Percentiles rank a stretch among this genome's conserved stretches.
phyloP scores from a whole-genome alignment of 1,140 invertebrate genomes.

The Eubasilissa regina region DNA sequence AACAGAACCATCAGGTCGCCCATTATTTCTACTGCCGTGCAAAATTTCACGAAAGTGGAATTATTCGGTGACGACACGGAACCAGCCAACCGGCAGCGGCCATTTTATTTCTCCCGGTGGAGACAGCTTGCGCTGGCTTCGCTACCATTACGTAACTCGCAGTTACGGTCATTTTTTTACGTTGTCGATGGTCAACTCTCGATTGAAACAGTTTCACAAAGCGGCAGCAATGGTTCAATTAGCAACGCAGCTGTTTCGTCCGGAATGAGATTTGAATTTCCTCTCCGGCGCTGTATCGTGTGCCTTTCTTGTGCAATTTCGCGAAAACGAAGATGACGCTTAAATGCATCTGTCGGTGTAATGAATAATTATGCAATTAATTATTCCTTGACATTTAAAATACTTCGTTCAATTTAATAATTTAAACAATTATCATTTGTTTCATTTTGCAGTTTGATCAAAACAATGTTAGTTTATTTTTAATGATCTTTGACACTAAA shows the following conservation, averaged over 20 bases:
- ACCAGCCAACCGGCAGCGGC: slow-evolving; percentile 30
- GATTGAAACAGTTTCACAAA: slow-evolving; percentile 40
- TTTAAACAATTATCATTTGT: no score
- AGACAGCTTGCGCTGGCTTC: slow-evolving; percentile 14
- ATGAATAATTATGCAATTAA: no score
- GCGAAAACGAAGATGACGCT: no score
- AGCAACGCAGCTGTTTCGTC: slow-evolving; percentile 25
- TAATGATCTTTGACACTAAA: no score
- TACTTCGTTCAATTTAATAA: no score
- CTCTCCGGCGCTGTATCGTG: background rate
- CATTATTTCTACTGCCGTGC: background rate
- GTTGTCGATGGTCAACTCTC: slow-evolving; percentile 7
- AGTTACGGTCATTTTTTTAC: slow-evolving; percentile 17
- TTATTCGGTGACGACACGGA: slow-evolving; percentile 36
- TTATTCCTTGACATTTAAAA: no score
- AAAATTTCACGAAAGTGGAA: slow-evolving; percentile 38
- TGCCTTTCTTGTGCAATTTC: background rate
- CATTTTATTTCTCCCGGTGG: slow-evolving; percentile 31
- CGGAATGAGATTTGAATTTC: slow-evolving; percentile 1
- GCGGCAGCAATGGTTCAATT: slow-evolving; percentile 49
- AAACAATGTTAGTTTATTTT: no score
- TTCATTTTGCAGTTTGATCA: no score
- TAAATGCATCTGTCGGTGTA: no score
- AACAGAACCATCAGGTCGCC: no score
- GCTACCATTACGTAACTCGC: slow-evolving; percentile 2